phyloP scores from a whole-genome alignment of 2,888 invertebrate genomes.

The Siphonodentalium dalli region DNA sequence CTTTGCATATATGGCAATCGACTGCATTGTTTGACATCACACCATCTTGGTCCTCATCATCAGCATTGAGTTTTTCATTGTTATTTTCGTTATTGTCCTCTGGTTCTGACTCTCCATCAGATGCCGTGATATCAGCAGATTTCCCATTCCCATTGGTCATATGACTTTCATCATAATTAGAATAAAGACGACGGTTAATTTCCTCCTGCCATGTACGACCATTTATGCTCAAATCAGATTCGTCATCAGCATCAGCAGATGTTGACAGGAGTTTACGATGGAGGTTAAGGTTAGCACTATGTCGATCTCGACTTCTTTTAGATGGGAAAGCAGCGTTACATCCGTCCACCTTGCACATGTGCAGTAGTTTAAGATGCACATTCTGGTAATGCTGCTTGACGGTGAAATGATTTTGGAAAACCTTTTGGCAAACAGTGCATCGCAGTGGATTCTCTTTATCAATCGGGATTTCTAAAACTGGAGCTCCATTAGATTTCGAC shows the following conservation, averaged over 20 bases:
- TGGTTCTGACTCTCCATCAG: too few relatives aligned
- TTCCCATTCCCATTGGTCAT: background rate
- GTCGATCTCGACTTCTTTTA: slow-evolving; percentile 88
- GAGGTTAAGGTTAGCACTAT: slow-evolving; percentile 88
- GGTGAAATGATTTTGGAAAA: slow-evolving; percentile 91
- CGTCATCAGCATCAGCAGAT: slow-evolving; percentile 29
- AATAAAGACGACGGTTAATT: too few relatives aligned
- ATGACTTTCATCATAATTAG: slow-evolving; percentile 5
- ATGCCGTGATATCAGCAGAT: too few relatives aligned
- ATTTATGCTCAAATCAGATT: slow-evolving; percentile 21
- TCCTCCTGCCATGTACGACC: too few relatives aligned
- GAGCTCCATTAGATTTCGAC: slow-evolving; percentile 30
- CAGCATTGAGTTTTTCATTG: slow-evolving; percentile 32
- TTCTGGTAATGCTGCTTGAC: slow-evolving; percentile 95
- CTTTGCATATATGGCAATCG: slow-evolving; percentile 76
- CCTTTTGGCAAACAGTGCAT: slow-evolving; percentile 90
- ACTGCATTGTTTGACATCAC: slow-evolving; percentile 64
- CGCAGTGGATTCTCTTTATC: slow-evolving; percentile 90
- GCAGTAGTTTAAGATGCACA: slow-evolving; percentile 93
- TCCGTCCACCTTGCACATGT: slow-evolving; percentile 92
- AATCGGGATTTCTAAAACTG: slow-evolving; percentile 78
- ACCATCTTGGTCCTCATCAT: slow-evolving; percentile 17
- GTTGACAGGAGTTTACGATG: slow-evolving; percentile 81
- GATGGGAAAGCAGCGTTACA: slow-evolving; percentile 95
- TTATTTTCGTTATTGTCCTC: slow-evolving; percentile 20